Evolutionary conservation across 2,113 vertebrate species (phyloP), one percentile per base, ranked within the genome.

Genomic region (Onychorhynchus coronatus): DNA sequence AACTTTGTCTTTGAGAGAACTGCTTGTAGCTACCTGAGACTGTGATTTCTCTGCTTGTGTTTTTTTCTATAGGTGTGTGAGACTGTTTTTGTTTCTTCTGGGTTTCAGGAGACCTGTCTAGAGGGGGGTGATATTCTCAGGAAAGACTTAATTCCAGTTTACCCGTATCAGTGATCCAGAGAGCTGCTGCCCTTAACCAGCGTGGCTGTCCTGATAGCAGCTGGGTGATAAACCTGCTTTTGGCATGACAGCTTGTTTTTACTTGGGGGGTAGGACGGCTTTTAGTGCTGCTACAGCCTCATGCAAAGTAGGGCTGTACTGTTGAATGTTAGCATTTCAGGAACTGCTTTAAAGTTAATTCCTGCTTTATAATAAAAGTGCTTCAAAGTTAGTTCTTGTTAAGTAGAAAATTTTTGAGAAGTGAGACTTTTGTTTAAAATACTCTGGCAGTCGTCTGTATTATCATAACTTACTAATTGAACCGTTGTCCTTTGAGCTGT

Each of bases 381-480:
- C 14, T 67, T 94, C 76, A 24, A 85, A 73, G 35, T 79, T 88
- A 22, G 14, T 68, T 61, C 31, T 35, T 37, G 19, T 58, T 80
- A 52, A 91, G 63, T 28, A 56, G 80, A 67, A 67, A 75, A 50
- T 65, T 87, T 87, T 39, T 56, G 49, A 44, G 30, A 78, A 79
- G 22, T 66, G 52, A 94, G 22, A 37, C 27, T 56, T 81, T 2
- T 6, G 12, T 67, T 78, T 27, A 44, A 89, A 92, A 84, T 62
- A n/a, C 6, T 0, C 0, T 3, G 12, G 4, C 33, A 23, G 1
- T 89, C 8, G 5, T 58, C 6, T 59, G 0, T 65, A 41, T 39
- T 39, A 37, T 58, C 21, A 0, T 28, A 52, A 76, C 2, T 61
- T 92, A 28, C 7, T 68, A 37, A 58, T 15, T 27, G 52, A 68